Percentiles rank a stretch among this genome's conserved stretches.
phyloP scores from a whole-genome alignment of 92 coral and sea anemone genomes.

The Zoanthus sansibaricus region DNA sequence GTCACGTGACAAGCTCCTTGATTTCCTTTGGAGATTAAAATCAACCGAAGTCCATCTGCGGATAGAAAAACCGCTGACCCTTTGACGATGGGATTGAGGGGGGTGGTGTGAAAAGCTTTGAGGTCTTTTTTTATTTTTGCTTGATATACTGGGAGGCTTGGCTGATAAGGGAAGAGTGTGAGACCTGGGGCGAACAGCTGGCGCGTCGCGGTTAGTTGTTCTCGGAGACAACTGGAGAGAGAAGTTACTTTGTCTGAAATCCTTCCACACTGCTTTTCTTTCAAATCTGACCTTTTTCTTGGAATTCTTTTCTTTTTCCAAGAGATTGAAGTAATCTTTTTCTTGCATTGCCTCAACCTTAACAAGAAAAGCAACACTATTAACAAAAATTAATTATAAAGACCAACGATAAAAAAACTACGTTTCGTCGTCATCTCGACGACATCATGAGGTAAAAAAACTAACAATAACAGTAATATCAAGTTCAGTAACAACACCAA shows the following conservation, averaged over 20 bases:
- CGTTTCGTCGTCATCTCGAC: too few species aligned
- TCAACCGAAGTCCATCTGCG: slow-evolving; percentile 46
- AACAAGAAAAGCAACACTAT: not conserved
- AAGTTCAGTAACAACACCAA: too few species aligned
- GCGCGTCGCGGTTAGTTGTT: slow-evolving; percentile 34
- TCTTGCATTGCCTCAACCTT: slow-evolving; percentile 72
- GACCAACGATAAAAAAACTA: too few species aligned
- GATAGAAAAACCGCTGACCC: slow-evolving; percentile 32
- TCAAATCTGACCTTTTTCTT: slow-evolving; percentile 85
- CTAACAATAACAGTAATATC: too few species aligned
- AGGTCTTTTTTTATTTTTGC: slow-evolving; percentile 8
- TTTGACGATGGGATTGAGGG: not conserved
- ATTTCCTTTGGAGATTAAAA: slow-evolving; percentile 20
- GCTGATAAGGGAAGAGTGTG: slow-evolving; percentile 17
- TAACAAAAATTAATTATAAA: too few species aligned
- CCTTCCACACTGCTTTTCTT: slow-evolving; percentile 86
- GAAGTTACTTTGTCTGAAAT: slow-evolving; percentile 65
- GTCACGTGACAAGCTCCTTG: not conserved
- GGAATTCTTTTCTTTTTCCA: slow-evolving; percentile 63
- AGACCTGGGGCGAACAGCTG: slow-evolving; percentile 33
- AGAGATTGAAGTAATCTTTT: slow-evolving; percentile 57
- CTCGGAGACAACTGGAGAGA: slow-evolving; percentile 44
- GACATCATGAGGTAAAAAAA: too few species aligned
- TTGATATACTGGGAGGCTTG: not conserved
- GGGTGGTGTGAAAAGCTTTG: slow-evolving; percentile 39